Evolutionary conservation across 1,140 invertebrate genomes (phyloP).

Genomic region (Magallana angulata): DNA sequence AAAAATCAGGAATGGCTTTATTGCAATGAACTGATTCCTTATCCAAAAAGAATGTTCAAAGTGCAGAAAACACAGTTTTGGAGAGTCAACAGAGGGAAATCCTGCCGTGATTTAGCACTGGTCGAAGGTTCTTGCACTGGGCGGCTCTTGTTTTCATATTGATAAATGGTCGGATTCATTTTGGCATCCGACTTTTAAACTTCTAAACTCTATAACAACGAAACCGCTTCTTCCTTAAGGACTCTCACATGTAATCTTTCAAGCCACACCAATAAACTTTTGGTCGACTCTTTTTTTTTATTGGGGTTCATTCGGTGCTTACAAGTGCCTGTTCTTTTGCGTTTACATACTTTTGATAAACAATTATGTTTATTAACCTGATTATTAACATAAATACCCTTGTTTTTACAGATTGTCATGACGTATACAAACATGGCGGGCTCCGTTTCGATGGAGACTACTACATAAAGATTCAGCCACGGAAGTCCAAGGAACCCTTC

Average conservation of each 20-base stretch:
- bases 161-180: neutral
- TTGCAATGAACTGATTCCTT: too few species aligned
- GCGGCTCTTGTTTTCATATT: conserved; percentile 8
- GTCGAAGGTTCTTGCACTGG: neutral
- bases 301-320: neutral
- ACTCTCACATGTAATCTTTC: too few species aligned
- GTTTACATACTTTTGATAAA: neutral
- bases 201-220: neutral
- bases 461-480: conserved; percentile 85
- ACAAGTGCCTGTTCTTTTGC: neutral
- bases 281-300: too few species aligned
- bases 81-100: neutral
- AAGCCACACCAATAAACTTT: neutral
- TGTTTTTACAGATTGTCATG: conserved; percentile 68
- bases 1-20: too few species aligned
- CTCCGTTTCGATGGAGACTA: conserved; percentile 72
- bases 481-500: conserved; percentile 85
- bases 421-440: conserved; percentile 68
- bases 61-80: too few species aligned
- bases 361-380: neutral
- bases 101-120: neutral
- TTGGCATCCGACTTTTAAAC: neutral
- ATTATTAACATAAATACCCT: neutral
- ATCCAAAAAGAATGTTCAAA: too few species aligned
- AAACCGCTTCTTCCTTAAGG: too few species aligned